A percentile compares a stretch with the other conserved stretches of the same genome.
Evolutionary conservation across 2,888 invertebrate species (phyloP).

Genomic region (Ormyrus pomaceus): DNA sequence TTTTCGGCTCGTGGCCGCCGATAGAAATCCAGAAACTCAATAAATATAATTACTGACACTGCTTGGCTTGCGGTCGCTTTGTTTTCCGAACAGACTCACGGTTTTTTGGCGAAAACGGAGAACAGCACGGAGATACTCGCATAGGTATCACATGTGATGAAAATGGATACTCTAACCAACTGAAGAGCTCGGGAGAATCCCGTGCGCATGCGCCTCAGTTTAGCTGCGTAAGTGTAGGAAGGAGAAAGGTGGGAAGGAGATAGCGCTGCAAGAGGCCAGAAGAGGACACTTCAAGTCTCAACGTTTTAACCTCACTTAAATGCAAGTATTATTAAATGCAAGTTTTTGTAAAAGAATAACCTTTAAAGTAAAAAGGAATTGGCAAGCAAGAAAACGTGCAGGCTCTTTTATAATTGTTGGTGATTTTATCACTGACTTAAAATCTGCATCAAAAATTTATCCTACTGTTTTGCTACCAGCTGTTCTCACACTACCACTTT

Average conservation of each 20-base stretch:
- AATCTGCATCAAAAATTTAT: slow-evolving; percentile 82
- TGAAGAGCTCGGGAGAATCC: slow-evolving; percentile 78
- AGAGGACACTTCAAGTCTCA: slow-evolving; percentile 34
- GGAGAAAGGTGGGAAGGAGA: slow-evolving; percentile 41
- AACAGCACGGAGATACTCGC: slow-evolving; percentile 79
- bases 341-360: slow-evolving; percentile 39
- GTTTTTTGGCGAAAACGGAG: slow-evolving; percentile 69
- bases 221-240: slow-evolving; percentile 31
- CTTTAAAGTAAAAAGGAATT: no score
- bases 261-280: not conserved
- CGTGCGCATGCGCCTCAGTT: slow-evolving; percentile 42
- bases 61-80: slow-evolving; percentile 24
- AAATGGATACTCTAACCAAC: slow-evolving; percentile 92
- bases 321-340: no score
- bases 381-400: slow-evolving; percentile 91
- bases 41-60: slow-evolving; percentile 5
- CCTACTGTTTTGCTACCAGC: slow-evolving; percentile 89
- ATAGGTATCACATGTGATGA: slow-evolving; percentile 95
- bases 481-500: slow-evolving; percentile 87
- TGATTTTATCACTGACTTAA: slow-evolving; percentile 87
- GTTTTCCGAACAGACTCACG: slow-evolving; percentile 58
- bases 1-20: slow-evolving; percentile 4
- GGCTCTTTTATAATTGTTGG: slow-evolving; percentile 93
- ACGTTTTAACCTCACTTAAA: no score
- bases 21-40: slow-evolving; percentile 41